Evolutionary conservation across 2,888 invertebrate genomes (phyloP), one percentile per base, ranked within the genome.

Genomic region (Drosophila bunnanda): DNA sequence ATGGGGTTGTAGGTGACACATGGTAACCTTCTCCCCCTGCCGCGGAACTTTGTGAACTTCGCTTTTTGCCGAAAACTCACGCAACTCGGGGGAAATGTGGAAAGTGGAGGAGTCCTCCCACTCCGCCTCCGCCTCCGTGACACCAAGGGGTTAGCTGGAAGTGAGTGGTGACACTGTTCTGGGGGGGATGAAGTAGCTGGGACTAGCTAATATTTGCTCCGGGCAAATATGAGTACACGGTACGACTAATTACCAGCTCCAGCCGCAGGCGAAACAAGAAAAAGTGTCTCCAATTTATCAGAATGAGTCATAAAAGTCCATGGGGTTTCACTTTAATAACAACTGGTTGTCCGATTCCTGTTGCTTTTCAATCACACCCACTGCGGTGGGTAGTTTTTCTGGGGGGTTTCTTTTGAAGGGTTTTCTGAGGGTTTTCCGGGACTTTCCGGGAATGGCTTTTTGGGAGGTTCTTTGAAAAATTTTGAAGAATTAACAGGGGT

Each of bases 1-100:
- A 20, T 56, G 43, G 44, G 43, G 28, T 50, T 50, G 61, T 61
- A 48, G 48, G 61, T 64, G 64, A 64, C 64, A 64, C 64, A 64
- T 61, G 64, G 64, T 61, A 64, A 50, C 34, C 48, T 62, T 20
- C 41, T 32, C 15, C 32, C 39, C 15, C 9, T n/a, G n/a, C 9
- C n/a, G 25, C 25, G n/a, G n/a, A 22, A 43, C 43, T 44, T 36
- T 25, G 20, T 17, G 56, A 56, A 61, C 43, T 44, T 36, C 4
- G 30, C 55, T 32, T 41, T 39, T 39, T 60, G 56, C 56, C 55
- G 10, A 61, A 57, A 61, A 57, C 59, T 17, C 59, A 32, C 41
- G 59, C 61, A 44, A 61, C 28, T 61, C n/a, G 32, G 13, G n/a
- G 43, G 34, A 28, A 15, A 28, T 25, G 28, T 58, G 28, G 28